Base-by-base conservation (phyloP, 1,140 invertebrate species). In the Heliconius himera region DNA sequence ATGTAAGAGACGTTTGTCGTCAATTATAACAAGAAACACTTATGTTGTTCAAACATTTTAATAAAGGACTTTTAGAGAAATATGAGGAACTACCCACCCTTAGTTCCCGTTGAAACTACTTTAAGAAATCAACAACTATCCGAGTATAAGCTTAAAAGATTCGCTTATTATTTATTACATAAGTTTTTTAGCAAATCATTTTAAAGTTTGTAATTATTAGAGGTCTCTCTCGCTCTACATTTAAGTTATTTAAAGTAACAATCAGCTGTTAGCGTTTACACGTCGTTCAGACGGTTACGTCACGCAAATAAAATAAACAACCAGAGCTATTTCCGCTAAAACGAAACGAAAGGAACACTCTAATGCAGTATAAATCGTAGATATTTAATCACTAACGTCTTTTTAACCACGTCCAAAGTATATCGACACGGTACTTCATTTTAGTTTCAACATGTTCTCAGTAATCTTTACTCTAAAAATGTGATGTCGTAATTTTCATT, bases 261-360 rank as follows among this genome's bases (percentile, higher is more conserved):
- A 66, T 66, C 60, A 16, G 22, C 54, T 22, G 8, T 1, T 26
- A 56, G 54, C n/a, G n/a, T 3, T 22, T 29, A 66, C 60, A 66
- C 60, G 60, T 66, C 26, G 22, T 66, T 66, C 36, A 20, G 66
- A 76, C 74, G 33, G 20, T 76, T 76, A 76, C 33, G 74, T 76
- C 74, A 76, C 74, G 5, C 60, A 26, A 76, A 76, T 60, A 70
- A 76, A 49, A 66, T 70, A 46, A 70, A 70, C 13, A 70, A 46
- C 38, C 56, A 49, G 56, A 8, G 16, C 54, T 38, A 41, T 70
- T 38, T 41, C 74, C 74, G 54, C n/a, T 76, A 5, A n/a, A n/a
- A 74, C 46, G 18, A 54, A 74, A 54, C 26, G 73, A 75, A 60
- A 75, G 6, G 74, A n/a, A n/a, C 29, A 72, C 56, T 38, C 74